These are phyloP conservation scores for Polyploca ridens DNA, from an alignment of 2,888 invertebrate genomes.

Conservation along the genomic window DNA sequence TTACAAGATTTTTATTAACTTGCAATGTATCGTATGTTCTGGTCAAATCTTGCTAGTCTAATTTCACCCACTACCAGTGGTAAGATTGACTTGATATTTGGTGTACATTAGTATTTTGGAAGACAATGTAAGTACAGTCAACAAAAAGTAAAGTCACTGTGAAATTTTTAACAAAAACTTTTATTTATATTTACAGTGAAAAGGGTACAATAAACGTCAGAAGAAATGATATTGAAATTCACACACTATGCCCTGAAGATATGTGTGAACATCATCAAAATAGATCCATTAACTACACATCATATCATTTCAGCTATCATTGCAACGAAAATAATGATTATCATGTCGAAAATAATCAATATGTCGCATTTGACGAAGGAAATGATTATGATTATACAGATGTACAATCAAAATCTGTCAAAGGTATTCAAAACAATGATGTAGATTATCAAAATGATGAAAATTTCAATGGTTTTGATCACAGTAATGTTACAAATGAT, in stretches of 20 bases:
- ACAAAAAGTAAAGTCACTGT: too few relatives aligned
- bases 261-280: slow-evolving; percentile 45
- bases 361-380: slow-evolving; percentile 17
- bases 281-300: slow-evolving; percentile 33
- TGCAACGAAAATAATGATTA: slow-evolving; percentile 19
- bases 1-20: too few relatives aligned
- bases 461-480: slow-evolving; percentile 15
- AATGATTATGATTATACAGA: neutral
- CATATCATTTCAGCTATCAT: slow-evolving; percentile 34
- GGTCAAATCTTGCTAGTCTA: too few relatives aligned
- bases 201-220: slow-evolving; percentile 67
- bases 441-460: slow-evolving; percentile 20
- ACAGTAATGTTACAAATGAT: slow-evolving; percentile 7
- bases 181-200: slow-evolving; percentile 58
- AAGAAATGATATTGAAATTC: slow-evolving; percentile 51
- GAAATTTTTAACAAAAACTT: too few relatives aligned
- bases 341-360: slow-evolving; percentile 18
- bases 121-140: too few relatives aligned
- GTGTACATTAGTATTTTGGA: too few relatives aligned
- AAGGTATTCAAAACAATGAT: neutral
- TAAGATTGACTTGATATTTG: too few relatives aligned
- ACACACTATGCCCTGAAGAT: slow-evolving; percentile 61
- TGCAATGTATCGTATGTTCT: too few relatives aligned
- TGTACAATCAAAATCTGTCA: neutral
- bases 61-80: too few relatives aligned